phyloP scores from a whole-genome alignment of 1,140 invertebrate genomes.

The Tenebrio molitor region DNA sequence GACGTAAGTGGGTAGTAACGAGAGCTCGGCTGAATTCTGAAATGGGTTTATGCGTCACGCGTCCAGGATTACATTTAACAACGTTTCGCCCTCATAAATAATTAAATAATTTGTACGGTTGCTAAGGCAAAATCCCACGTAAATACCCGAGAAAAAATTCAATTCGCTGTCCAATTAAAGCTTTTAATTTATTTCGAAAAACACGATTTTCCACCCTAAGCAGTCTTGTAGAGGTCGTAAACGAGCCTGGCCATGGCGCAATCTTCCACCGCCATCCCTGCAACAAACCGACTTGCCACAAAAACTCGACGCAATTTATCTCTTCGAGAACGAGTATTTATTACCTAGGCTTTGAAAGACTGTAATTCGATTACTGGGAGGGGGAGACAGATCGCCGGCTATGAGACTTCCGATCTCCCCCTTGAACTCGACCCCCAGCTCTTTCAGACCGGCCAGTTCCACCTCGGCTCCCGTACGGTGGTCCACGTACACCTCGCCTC shows the following conservation, averaged over 20 bases:
- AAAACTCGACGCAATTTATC: not conserved
- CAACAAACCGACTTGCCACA: conserved; percentile 51
- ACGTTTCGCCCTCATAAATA: too few relatives aligned
- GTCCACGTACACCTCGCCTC: conserved; percentile 65
- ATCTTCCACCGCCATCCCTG: conserved; percentile 71
- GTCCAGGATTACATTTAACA: too few relatives aligned
- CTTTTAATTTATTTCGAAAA: too few relatives aligned
- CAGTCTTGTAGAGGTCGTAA: conserved; percentile 60
- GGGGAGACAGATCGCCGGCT: conserved; percentile 40
- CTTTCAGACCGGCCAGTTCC: conserved; percentile 64
- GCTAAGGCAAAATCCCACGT: too few relatives aligned
- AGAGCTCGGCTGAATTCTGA: too few relatives aligned
- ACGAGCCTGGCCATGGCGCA: conserved; percentile 68
- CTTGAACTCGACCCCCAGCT: conserved; percentile 59
- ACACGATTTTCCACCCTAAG: too few relatives aligned
- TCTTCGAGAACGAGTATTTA: conserved; percentile 15
- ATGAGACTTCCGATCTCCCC: conserved; percentile 66
- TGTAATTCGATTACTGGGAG: conserved; percentile 51
- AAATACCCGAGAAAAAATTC: too few relatives aligned
- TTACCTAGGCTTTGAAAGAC: conserved; percentile 66
- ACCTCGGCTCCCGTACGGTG: conserved; percentile 62
- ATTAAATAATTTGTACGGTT: too few relatives aligned
- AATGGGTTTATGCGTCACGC: too few relatives aligned
- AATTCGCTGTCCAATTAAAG: too few relatives aligned
- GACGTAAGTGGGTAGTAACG: too few relatives aligned